A percentile compares a stretch with the other conserved stretches of the same genome.
Evolutionary conservation across 2,113 vertebrate genomes (phyloP).

Genomic region (Callipepla californica): DNA sequence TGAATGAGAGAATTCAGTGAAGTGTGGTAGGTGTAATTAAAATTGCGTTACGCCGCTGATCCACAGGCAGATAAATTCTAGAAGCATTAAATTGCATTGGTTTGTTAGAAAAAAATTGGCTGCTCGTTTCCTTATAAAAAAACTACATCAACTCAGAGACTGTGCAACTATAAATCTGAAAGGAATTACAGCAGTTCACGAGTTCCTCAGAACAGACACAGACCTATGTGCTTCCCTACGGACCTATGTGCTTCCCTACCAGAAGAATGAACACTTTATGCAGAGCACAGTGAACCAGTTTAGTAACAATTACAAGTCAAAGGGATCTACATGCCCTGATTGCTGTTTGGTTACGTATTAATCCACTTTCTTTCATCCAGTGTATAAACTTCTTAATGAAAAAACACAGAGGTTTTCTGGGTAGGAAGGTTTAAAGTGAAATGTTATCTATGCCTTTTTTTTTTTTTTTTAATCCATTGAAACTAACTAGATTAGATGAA

Average conservation of each 20-base stretch:
- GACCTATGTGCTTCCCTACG: background rate
- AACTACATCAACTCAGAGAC: conserved; percentile 52
- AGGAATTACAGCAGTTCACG: conserved; percentile 54
- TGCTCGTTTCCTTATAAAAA: conserved; percentile 69
- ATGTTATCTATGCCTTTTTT: background rate
- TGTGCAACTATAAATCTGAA: conserved; percentile 49
- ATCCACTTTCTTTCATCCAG: background rate
- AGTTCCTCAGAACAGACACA: conserved; percentile 55
- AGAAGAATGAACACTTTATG: conserved; percentile 14
- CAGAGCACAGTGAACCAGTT: conserved; percentile 18
- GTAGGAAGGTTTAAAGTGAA: conserved; percentile 26
- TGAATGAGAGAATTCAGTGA: conserved; percentile 44
- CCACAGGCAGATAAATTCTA: conserved; percentile 74
- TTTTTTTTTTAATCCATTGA: background rate
- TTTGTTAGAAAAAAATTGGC: conserved; percentile 49
- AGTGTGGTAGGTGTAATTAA: conserved; percentile 77
- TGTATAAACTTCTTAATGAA: background rate
- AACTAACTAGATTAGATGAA: conserved; percentile 11
- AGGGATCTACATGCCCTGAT: background rate
- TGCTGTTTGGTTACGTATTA: background rate
- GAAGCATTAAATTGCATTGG: conserved; percentile 67
- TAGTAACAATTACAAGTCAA: conserved; percentile 10
- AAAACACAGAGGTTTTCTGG: conserved; percentile 4
- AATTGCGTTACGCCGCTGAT: conserved; percentile 71
- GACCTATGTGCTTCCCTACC: background rate